Evolutionary conservation across 2,797 vertebrate species (phyloP).

Genomic region (Dermochelys coriacea): DNA sequence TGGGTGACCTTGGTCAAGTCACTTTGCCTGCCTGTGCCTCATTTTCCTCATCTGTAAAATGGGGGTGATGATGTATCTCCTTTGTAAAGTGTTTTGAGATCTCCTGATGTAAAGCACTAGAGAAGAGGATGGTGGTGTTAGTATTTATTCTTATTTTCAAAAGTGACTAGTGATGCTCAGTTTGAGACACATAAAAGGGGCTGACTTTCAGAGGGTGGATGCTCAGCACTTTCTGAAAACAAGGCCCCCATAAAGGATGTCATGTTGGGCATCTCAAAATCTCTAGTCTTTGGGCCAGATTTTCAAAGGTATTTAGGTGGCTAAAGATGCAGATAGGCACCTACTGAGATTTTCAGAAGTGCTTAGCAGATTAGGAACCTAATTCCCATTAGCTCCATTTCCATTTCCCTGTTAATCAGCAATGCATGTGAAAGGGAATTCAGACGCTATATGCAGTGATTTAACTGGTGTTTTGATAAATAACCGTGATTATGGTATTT

Average conservation of each 20-base stretch:
- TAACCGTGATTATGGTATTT: conserved; percentile 36
- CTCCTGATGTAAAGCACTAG: not conserved
- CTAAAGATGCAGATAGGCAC: not conserved
- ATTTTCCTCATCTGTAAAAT: not conserved
- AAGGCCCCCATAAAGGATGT: not conserved
- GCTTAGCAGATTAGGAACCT: not conserved
- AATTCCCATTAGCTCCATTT: not conserved
- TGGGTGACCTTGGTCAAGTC: not conserved
- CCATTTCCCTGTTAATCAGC: not conserved
- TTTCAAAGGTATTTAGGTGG: not conserved
- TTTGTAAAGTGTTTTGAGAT: not conserved
- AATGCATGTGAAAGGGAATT: not conserved
- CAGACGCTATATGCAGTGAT: conserved; percentile 20
- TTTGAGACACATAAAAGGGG: not conserved
- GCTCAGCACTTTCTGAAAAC: not conserved
- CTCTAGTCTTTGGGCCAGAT: not conserved
- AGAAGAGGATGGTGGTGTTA: not conserved
- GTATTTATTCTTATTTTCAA: not conserved
- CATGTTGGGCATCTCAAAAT: not conserved
- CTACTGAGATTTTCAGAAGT: not conserved
- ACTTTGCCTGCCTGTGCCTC: not conserved
- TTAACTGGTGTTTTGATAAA: not conserved
- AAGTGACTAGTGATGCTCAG: not conserved
- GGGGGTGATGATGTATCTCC: not conserved
- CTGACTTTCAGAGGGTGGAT: not conserved